These are phyloP conservation scores for Chloroclysta siterata DNA, from an alignment of 2,888 invertebrate species.

Conservation along the genomic window DNA sequence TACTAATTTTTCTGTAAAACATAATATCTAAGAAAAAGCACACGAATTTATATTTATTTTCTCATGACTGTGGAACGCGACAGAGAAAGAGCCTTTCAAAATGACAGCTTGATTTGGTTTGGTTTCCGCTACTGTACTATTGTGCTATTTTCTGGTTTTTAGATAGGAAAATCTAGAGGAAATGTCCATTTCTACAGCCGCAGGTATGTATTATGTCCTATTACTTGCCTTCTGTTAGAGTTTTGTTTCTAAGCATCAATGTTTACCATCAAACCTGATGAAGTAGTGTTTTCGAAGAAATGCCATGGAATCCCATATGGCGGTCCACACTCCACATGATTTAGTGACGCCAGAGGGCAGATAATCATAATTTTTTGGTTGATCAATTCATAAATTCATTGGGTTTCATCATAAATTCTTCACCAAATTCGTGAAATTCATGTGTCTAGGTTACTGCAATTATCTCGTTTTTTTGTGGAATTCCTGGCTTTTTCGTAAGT, in stretches of 20 bases:
- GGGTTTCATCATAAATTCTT: slow-evolving; percentile 36
- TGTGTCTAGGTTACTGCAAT: slow-evolving; percentile 70
- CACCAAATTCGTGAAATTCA: slow-evolving; percentile 37
- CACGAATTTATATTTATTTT: slow-evolving; percentile 14
- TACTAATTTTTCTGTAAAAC: not conserved
- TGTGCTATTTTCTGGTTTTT: slow-evolving; percentile 82
- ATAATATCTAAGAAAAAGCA: not conserved
- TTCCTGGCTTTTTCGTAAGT: slow-evolving; percentile 64
- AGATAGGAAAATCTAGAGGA: slow-evolving; percentile 69
- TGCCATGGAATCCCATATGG: slow-evolving; percentile 85
- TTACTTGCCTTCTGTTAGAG: slow-evolving; percentile 49
- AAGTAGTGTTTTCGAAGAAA: slow-evolving; percentile 80
- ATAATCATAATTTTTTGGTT: slow-evolving; percentile 55
- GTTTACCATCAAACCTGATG: slow-evolving; percentile 71
- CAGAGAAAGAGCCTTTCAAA: slow-evolving; percentile 72
- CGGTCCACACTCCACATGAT: slow-evolving; percentile 84
- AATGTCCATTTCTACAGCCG: slow-evolving; percentile 83
- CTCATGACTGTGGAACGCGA: slow-evolving; percentile 55
- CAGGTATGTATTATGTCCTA: slow-evolving; percentile 68
- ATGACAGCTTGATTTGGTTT: slow-evolving; percentile 85
- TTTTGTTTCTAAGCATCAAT: slow-evolving; percentile 46
- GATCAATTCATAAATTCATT: slow-evolving; percentile 47
- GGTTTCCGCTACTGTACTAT: slow-evolving; percentile 85
- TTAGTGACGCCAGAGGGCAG: slow-evolving; percentile 76
- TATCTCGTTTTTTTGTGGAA: slow-evolving; percentile 64